Conservation (phyloP, 2,888 invertebrate species). For the Adelphocoris suturalis region DNA sequence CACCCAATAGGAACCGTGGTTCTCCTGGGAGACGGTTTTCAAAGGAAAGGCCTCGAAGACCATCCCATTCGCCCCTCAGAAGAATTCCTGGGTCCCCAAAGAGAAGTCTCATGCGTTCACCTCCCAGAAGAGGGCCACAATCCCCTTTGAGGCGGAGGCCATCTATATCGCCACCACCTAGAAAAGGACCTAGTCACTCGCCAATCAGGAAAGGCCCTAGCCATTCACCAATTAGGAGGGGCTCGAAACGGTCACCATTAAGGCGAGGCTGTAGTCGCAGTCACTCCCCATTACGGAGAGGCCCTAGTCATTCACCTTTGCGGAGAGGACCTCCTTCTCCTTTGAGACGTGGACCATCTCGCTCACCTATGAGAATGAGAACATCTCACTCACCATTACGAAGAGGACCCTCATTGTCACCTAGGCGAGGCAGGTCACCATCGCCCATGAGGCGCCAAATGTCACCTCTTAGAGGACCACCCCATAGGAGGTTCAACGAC, state of each 20-base stretch:
- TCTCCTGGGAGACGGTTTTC: constrained; percentile 65
- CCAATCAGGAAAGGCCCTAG: constrained; percentile 40
- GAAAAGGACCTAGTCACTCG: constrained; percentile 20
- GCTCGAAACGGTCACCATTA: constrained; percentile 18
- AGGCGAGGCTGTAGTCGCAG: constrained; percentile 30
- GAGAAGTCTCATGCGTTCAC: constrained; percentile 31
- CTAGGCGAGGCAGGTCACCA: constrained; percentile 57
- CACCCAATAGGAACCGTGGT: constrained; percentile 57
- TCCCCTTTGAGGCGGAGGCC: constrained; percentile 44
- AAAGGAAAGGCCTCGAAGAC: constrained; percentile 33
- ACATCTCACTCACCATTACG: constrained; percentile 9
- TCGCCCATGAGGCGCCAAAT: constrained; percentile 3
- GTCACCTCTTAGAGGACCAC: constrained; percentile 27
- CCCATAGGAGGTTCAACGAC: constrained; percentile 60
- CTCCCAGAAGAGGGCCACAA: not conserved
- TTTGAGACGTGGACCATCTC: not conserved
- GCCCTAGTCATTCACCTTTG: constrained; percentile 38
- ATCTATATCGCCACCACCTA: constrained; percentile 26
- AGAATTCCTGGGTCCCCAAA: constrained; percentile 27
- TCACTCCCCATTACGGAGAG: constrained; percentile 42
- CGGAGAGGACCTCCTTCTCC: constrained; percentile 19
- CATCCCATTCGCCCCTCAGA: constrained; percentile 70
- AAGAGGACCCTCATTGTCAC: constrained; percentile 59
- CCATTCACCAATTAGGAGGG: constrained; percentile 51
- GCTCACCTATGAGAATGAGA: constrained; percentile 49